phyloP scores from a whole-genome alignment of 2,888 invertebrate genomes.

The Sinhomidia bicolor region DNA sequence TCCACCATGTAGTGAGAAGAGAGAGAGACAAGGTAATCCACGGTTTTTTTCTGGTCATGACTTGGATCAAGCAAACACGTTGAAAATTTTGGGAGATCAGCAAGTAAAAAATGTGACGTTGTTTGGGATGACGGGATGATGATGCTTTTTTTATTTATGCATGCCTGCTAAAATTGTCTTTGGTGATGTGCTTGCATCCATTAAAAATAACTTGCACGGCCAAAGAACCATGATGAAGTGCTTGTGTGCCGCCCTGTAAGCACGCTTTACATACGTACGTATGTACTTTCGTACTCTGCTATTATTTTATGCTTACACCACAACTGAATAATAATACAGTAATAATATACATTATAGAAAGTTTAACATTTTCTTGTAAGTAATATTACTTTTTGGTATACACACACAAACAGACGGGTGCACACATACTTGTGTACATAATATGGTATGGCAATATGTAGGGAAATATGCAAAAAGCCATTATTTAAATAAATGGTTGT shows the following conservation, averaged over 20 bases:
- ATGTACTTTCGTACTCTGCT: neutral
- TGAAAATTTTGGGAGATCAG: neutral
- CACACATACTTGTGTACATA: neutral
- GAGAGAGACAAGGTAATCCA: neutral
- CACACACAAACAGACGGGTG: neutral
- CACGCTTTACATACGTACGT: neutral
- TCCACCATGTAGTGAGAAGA: neutral
- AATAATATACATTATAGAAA: neutral
- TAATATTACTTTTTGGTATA: neutral
- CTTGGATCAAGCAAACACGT: neutral
- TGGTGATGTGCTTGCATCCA: conserved; percentile 42
- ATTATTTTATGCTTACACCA: neutral
- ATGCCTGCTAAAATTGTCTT: conserved; percentile 48
- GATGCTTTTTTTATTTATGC: conserved; percentile 33
- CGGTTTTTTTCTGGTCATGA: neutral
- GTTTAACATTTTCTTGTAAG: neutral
- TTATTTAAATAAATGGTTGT: conserved; percentile 41
- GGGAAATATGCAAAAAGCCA: conserved; percentile 6
- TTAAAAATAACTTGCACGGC: conserved; percentile 50
- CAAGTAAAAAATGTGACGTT: conserved; percentile 36
- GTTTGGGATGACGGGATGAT: conserved; percentile 44
- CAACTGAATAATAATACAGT: no score
- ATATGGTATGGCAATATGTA: neutral
- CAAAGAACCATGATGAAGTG: conserved; percentile 39
- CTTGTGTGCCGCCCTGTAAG: conserved; percentile 14